Evolutionary conservation across 2,888 invertebrate genomes (phyloP), one percentile per base, ranked within the genome.

Genomic region (Pristionchus entomophagus): DNA sequence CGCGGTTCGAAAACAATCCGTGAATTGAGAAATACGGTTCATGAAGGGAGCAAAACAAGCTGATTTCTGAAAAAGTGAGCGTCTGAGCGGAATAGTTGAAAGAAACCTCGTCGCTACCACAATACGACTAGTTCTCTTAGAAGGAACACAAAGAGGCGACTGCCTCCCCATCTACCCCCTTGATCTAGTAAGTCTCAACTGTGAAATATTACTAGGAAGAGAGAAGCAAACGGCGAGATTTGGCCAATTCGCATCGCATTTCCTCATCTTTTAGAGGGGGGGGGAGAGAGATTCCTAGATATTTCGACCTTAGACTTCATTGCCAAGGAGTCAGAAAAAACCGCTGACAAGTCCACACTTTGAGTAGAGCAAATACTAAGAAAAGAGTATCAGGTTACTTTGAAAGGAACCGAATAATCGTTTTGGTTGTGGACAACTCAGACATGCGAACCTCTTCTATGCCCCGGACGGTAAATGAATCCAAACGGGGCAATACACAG

Each of bases 21-120:
- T 69, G 69, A 69, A 69, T 69, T 19, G 32, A 38, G 69, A 35
- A 38, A 69, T 38, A 69, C 69, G 69, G 69, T 69, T 69, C 12
- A 17, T 69, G 69, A 38, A 38, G 38, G 69, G 69, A n/a, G 38
- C 8, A 69, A 19, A 69, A 69, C 69, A 69, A 35, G 38, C 38
- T 22, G 38, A 56, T 56, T 19, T 69, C 22, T n/a, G 69, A 38
- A 69, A 38, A n/a, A 38, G n/a, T 5, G 65, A 65, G 35, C 32
- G 6, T 2, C 35, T 38, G 38, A 69, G 38, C 35, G 69, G 69
- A 38, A 38, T 26, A 29, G 29, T 29, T 62, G 62, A 62, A 32
- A 62, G 56, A 62, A n/a, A 32, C 62, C 62, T 17, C 14, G 12
- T 29, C 29, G 26, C 62, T 32, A 62, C 6, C 62, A 62, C 17